phyloP scores from a whole-genome alignment of 2,888 invertebrate genomes.

The Mythimna loreyi region DNA sequence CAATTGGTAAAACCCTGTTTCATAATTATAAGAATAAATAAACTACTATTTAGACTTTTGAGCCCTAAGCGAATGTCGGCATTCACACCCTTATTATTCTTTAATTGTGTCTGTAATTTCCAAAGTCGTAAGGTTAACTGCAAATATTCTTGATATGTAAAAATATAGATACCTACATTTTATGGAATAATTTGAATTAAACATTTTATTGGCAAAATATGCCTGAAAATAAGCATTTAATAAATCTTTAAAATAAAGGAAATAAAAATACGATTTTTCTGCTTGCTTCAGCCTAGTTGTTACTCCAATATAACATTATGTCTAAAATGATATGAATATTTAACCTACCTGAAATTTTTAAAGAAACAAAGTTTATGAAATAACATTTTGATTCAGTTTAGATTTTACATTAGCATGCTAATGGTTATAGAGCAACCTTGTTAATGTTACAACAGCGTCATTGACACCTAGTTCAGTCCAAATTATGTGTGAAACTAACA shows the following conservation, averaged over 20 bases:
- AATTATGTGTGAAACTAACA: slow-evolving; percentile 27
- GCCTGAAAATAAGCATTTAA: too few species aligned
- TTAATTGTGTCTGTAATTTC: too few species aligned
- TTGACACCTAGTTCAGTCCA: slow-evolving; percentile 33
- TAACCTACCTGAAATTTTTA: neutral
- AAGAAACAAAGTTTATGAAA: slow-evolving; percentile 4
- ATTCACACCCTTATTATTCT: too few species aligned
- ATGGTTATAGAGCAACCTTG: slow-evolving; percentile 47
- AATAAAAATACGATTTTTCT: neutral
- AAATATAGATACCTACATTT: neutral
- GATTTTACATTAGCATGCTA: slow-evolving; percentile 35
- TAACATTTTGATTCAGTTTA: slow-evolving; percentile 19
- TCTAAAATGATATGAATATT: too few species aligned
- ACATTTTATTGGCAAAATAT: neutral
- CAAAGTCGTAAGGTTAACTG: too few species aligned
- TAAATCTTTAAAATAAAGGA: neutral
- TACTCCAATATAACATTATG: too few species aligned
- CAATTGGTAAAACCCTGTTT: neutral
- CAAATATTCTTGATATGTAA: too few species aligned
- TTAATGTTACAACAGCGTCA: slow-evolving; percentile 27
- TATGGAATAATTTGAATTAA: neutral
- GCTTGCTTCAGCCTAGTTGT: too few species aligned
- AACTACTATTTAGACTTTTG: too few species aligned
- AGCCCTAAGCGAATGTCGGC: too few species aligned
- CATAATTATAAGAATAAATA: neutral